Base-by-base conservation (phyloP, 2,113 vertebrate species). In the Oryzias celebensis region DNA sequence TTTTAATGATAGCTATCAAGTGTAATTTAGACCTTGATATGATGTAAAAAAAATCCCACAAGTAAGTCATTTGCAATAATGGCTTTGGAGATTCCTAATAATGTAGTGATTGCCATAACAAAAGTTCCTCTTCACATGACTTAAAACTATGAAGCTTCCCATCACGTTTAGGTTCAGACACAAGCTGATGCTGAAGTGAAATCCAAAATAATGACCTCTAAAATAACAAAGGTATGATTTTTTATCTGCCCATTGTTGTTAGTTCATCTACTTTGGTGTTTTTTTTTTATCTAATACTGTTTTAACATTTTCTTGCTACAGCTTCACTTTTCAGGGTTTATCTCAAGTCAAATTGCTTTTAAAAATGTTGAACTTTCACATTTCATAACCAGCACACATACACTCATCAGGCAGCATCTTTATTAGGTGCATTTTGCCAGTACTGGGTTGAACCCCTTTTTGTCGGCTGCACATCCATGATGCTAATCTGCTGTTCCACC, bases 1-100 rank as follows among this genome's bases (percentile, higher is more conserved):
- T 52, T 49, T 59, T 71, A 74, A 79, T 77, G 52, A 62, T 52
- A 61, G 41, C 15, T 44, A 82, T 78, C 75, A 68, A 50, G 45
- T 56, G 42, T 61, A 43, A 73, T 82, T 82, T 71, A 48, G 18
- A 64, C 14, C 65, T 26, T 10, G 36, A 10, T 36, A 36, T 62
- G 56, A 78, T 71, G 67, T 41, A 78, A 82, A 46, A 36, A 52
- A 36, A 36, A 36, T 36, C 77, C 45, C 18, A 52, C 14, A 6
- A 12, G 42, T 16, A 60, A 26, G 18, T 67, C 26, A 46, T 70
- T 62, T 49, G 5, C 60, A 69, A 14, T 46, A 52, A 36, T 60
- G 46, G 17, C 31, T 74, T 57, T 18, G 14, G 41, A 55, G 52
- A 57, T 68, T 0, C 28, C 15, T 14, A 50, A 31, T 31, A 52